phyloP scores from a whole-genome alignment of 2,797 vertebrate species.

The Lacerta viridis region DNA sequence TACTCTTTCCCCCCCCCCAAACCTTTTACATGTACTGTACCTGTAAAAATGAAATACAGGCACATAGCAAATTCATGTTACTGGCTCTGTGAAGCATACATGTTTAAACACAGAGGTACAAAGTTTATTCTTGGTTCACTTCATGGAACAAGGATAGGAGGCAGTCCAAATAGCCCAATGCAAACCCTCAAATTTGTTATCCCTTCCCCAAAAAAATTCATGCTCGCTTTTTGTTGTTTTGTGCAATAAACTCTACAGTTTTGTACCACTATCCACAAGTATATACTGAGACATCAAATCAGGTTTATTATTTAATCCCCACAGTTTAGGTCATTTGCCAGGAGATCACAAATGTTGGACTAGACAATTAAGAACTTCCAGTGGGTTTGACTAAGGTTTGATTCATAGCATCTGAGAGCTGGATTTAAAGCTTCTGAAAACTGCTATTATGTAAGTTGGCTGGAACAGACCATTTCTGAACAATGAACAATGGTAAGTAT shows the following conservation, averaged over 20 bases:
- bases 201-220: background rate
- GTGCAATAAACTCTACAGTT: no score
- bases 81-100: background rate
- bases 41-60: background rate
- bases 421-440: background rate
- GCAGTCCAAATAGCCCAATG: background rate
- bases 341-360: background rate
- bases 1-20: background rate
- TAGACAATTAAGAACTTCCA: background rate
- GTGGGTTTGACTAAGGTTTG: background rate
- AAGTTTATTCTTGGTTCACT: background rate
- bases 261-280: no score
- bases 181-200: no score
- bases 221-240: no score
- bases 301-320: no score
- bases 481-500: background rate
- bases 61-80: background rate
- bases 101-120: background rate
- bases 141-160: background rate
- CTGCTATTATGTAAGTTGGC: background rate
- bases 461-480: constrained; percentile 2
- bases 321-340: background rate
- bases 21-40: background rate
- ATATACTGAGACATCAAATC: no score
- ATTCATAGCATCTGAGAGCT: background rate